Conservation (phyloP, 2,797 vertebrate species). For the Thalassophryne amazonica region DNA sequence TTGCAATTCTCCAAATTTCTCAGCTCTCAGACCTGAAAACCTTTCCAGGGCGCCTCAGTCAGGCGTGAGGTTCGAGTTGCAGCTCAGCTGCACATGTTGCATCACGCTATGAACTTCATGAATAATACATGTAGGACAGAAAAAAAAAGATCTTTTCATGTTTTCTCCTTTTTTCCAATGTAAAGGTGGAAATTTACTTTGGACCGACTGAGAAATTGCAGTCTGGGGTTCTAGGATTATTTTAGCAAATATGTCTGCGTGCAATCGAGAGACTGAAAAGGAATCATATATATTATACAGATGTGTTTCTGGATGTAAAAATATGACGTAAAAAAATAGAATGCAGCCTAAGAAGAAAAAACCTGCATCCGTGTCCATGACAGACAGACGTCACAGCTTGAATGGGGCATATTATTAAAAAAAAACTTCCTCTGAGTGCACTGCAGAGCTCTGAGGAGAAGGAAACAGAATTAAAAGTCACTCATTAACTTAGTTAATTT, state of each 20-base stretch:
- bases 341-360: no score
- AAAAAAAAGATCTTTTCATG: constrained; percentile 1
- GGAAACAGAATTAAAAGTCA: no score
- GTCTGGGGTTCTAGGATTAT: constrained; percentile 3
- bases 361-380: no score
- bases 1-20: constrained; percentile 14
- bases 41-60: constrained; percentile 5
- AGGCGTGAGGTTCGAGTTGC: constrained; percentile 34
- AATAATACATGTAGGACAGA: constrained; percentile 23
- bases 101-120: constrained; percentile 19
- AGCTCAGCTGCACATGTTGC: constrained; percentile 32
- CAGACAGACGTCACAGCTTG: no score
- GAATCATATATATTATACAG: neutral
- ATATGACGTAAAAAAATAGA: no score
- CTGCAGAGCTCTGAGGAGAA: no score
- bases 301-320: no score
- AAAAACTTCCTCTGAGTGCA: no score
- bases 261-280: neutral
- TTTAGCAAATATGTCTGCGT: neutral
- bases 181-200: constrained; percentile 1
- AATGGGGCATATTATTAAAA: no score
- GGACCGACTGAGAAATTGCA: constrained; percentile 21
- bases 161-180: neutral
- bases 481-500: no score
- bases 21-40: constrained; percentile 1